phyloP scores from a whole-genome alignment of 1,140 invertebrate genomes.

The Cephus cinctus region DNA sequence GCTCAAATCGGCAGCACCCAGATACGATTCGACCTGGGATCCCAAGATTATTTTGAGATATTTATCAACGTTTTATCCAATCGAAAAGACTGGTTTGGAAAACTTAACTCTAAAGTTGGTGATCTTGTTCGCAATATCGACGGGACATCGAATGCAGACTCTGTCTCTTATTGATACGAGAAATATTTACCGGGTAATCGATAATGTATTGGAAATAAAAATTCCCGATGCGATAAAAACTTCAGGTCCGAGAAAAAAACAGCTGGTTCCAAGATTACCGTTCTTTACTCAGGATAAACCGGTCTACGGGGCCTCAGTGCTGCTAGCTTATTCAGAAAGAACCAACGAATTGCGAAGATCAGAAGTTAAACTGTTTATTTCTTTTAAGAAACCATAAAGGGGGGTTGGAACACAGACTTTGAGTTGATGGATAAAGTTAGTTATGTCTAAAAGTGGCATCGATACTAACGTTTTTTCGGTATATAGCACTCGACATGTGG shows the following conservation, averaged over 20 bases:
- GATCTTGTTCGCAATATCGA: no score
- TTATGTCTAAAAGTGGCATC: slow-evolving; percentile 13
- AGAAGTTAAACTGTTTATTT: slow-evolving; percentile 4
- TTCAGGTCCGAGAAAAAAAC: background rate
- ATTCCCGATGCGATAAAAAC: no score
- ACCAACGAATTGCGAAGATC: background rate
- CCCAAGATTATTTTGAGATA: no score
- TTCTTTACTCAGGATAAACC: background rate
- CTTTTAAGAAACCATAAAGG: slow-evolving; percentile 22
- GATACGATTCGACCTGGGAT: background rate
- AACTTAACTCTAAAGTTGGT: no score
- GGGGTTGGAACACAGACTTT: slow-evolving; percentile 22
- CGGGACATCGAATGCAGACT: no score
- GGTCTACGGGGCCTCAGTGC: background rate
- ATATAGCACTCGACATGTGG: slow-evolving; percentile 13
- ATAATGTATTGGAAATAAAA: no score
- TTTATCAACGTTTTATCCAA: no score
- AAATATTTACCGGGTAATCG: no score
- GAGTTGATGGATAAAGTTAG: slow-evolving; percentile 24
- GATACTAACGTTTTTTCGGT: slow-evolving; percentile 12
- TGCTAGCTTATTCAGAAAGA: background rate
- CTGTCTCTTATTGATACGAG: no score
- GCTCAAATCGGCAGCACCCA: background rate
- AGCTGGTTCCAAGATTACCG: background rate
- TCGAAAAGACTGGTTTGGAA: no score